A percentile compares a stretch with the other conserved stretches of the same genome.
Conservation (phyloP, 2,797 vertebrate genomes). For the Podarcis siculus region DNA sequence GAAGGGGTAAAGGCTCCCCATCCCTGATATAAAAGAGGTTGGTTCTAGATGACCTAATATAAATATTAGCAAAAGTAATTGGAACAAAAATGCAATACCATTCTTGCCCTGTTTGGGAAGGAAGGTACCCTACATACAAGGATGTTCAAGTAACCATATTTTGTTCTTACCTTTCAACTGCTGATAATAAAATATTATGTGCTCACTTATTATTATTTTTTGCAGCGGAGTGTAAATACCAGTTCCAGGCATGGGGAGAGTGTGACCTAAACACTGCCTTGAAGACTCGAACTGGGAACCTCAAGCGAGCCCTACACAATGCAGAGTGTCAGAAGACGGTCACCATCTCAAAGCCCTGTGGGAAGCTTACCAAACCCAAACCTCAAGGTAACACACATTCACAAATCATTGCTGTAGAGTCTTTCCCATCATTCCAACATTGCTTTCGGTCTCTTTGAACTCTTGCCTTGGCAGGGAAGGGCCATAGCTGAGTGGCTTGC, state of each 20-base stretch:
- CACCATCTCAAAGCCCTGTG: constrained; percentile 93
- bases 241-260: constrained; percentile 96
- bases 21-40: too few relatives aligned
- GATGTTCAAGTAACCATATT: background rate
- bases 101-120: background rate
- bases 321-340: constrained; percentile 91
- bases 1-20: too few relatives aligned
- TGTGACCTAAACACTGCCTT: constrained; percentile 90
- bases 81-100: background rate
- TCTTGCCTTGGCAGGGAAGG: background rate
- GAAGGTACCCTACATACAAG: background rate
- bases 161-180: background rate
- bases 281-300: constrained; percentile 91
- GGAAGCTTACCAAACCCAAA: constrained; percentile 92
- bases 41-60: background rate
- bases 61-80: background rate
- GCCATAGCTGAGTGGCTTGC: background rate
- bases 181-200: constrained; percentile 17
- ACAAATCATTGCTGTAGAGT: background rate
- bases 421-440: background rate
- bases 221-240: constrained; percentile 94
- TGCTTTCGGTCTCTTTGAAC: background rate
- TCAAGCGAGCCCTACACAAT: constrained; percentile 93
- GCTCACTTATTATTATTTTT: background rate
- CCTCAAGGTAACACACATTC: constrained; percentile 85